Evolutionary conservation across 2,797 vertebrate species (phyloP).

Genomic region (Mormyrops boulengeri): DNA sequence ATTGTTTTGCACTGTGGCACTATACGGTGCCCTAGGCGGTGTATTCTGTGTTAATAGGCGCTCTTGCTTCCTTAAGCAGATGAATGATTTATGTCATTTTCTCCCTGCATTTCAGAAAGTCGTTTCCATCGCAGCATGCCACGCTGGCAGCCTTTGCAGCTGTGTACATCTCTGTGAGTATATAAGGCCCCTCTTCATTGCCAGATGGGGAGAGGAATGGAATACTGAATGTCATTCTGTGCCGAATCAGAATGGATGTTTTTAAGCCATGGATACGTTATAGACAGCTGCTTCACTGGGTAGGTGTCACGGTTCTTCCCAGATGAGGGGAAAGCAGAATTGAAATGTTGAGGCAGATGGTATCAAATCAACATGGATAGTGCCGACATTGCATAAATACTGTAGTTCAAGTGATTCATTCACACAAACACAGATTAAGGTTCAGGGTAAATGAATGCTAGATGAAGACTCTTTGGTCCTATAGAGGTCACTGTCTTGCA

Average conservation of each 20-base stretch:
- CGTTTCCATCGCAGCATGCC: constrained; percentile 91
- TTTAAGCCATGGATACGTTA: neutral
- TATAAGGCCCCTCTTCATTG: neutral
- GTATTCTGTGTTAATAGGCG: neutral
- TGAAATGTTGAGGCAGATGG: neutral
- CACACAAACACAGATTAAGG: neutral
- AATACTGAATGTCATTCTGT: neutral
- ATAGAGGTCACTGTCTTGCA: neutral
- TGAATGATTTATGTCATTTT: neutral
- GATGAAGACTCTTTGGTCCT: neutral
- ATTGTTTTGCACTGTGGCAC: neutral
- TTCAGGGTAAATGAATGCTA: neutral
- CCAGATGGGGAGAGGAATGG: neutral
- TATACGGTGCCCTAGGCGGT: neutral
- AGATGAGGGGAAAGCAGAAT: neutral
- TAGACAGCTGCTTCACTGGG: neutral
- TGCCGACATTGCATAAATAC: neutral
- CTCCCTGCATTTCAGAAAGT: constrained; percentile 72
- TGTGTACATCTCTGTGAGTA: constrained; percentile 91
- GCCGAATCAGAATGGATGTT: neutral
- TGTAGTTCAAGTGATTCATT: neutral
- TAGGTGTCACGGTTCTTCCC: neutral
- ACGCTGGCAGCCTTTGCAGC: constrained; percentile 89
- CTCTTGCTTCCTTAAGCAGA: neutral
- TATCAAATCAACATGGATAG: neutral